phyloP scores from a whole-genome alignment of 2,113 vertebrate genomes.

The Rissa tridactyla region DNA sequence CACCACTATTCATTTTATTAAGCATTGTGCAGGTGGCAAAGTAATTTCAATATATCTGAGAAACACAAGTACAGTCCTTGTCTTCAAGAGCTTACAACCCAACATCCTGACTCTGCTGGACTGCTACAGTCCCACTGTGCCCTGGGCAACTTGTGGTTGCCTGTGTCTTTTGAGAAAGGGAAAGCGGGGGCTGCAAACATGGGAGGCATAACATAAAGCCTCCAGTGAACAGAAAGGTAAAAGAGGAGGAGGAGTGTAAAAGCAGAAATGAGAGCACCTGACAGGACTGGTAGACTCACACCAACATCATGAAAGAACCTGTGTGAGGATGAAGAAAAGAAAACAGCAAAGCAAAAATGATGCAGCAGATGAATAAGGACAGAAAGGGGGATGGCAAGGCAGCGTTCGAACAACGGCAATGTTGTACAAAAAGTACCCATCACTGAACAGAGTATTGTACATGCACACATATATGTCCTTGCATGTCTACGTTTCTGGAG shows the following conservation, averaged over 20 bases:
- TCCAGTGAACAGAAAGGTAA: background rate
- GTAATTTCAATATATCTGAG: background rate
- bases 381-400: background rate
- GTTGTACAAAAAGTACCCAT: background rate
- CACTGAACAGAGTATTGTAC: background rate
- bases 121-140: background rate
- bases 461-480: background rate
- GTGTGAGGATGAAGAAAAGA: background rate
- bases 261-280: background rate
- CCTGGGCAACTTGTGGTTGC: background rate
- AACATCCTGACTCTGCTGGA: background rate
- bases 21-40: background rate
- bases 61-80: background rate
- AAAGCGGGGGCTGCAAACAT: background rate
- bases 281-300: background rate
- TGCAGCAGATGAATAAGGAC: background rate
- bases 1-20: background rate
- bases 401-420: background rate
- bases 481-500: background rate
- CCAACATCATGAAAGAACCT: background rate
- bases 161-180: background rate
- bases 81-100: background rate
- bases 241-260: background rate
- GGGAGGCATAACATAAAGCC: background rate
- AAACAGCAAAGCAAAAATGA: background rate